Evolutionary conservation across 2,113 vertebrate genomes (phyloP).

Genomic region (Bungarus multicinctus): DNA sequence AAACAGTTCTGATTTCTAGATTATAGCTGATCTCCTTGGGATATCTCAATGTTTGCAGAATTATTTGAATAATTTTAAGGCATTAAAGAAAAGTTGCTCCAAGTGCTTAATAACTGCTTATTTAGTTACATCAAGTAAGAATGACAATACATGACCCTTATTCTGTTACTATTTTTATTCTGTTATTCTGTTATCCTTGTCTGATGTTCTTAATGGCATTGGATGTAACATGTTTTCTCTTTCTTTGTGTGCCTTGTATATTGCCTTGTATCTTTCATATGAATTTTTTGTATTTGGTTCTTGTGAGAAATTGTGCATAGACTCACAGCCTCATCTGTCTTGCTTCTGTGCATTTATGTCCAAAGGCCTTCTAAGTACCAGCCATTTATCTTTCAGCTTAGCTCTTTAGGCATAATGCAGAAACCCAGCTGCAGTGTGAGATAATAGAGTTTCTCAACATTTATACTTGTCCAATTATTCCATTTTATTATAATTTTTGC

Average conservation of each 20-base stretch:
- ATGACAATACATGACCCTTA: background rate
- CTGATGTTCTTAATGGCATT: fast-evolving
- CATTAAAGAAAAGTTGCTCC: background rate
- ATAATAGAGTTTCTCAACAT: background rate
- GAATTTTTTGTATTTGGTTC: background rate
- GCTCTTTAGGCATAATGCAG: background rate
- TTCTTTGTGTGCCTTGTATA: background rate
- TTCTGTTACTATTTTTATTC: background rate
- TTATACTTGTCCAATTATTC: background rate
- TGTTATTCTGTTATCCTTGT: background rate
- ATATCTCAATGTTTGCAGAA: background rate
- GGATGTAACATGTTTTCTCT: background rate
- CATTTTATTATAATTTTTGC: background rate
- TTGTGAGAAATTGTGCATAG: background rate
- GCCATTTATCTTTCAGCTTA: background rate
- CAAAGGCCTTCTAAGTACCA: background rate
- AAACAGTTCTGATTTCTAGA: background rate
- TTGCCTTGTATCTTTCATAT: background rate
- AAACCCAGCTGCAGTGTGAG: background rate
- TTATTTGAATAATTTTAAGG: background rate
- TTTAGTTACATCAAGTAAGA: background rate
- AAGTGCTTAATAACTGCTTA: background rate
- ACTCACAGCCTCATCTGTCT: background rate
- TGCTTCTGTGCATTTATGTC: background rate
- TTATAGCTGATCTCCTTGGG: background rate